Base-by-base conservation (phyloP, 2,888 invertebrate genomes). In the Athalia rosae region DNA sequence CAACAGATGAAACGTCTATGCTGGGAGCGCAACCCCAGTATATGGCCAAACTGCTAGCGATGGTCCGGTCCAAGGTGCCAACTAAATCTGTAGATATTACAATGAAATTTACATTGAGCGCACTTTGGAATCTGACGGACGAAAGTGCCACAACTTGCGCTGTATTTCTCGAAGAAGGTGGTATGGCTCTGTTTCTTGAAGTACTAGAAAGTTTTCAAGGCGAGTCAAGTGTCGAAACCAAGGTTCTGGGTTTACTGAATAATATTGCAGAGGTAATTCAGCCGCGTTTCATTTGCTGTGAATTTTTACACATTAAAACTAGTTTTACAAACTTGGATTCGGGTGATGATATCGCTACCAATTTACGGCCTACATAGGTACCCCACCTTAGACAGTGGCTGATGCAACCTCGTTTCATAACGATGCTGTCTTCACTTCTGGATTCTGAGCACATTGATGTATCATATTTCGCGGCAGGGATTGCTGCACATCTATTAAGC, bases 51-150 rank as follows among this genome's bases (percentile, higher is more conserved):
- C 89, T 95, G 71, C 88, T 95, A 73, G 89, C 91, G 13, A 93
- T 95, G 89, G 94, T 95, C 4, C 91, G 92, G 74, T 90, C 91
- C 56, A 93, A 93, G 84, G 90, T 92, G 79, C 90, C 90, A 82
- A 89, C 90, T 3, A 89, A 90, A 81, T 88, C 86, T 3, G 90
- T 91, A 28, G 94, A 95, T 84, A 94, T 95, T 79, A 95, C 95
- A 3, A 91, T 95, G 89, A 95, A 94, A 86, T 95, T 95, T 86
- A 95, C 95, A 0, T 90, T 95, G 64, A 94, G 94, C 85, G 95
- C 95, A 47, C 90, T 95, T 45, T 95, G 95, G 95, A 95, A 95
- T 89, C 90, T 95, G 66, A 95, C 95, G 64, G 95, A 95, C 87
- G 95, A 95, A 87, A 94, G 94, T 81, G 93, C 94, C 0, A 92